Evolutionary conservation across 2,113 vertebrate species (phyloP).

Genomic region (Pan troglodytes): NHGRI_mPanTro3-v2.1_pri NC_072408.2:133706501-133707000

Average conservation of each 20-base stretch:
- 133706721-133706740: neutral
- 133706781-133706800: neutral
- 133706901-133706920: neutral
- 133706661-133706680: neutral
- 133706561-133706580: too few species aligned
- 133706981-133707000: neutral
- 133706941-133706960: neutral
- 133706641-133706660: neutral
- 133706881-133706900: neutral
- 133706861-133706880: neutral
- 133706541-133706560: neutral
- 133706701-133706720: neutral
- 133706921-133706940: neutral
- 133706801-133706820: neutral
- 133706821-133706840: neutral
- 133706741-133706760: too few species aligned
- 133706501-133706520: accelerated
- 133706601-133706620: neutral
- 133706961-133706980: neutral
- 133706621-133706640: neutral
- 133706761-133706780: too few species aligned
- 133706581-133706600: accelerated
- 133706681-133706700: accelerated
- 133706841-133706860: accelerated
- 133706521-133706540: neutral